Evolutionary conservation across 2,113 vertebrate genomes (phyloP), one percentile per base, ranked within the genome.

Genomic region (Crotalus viridis): DNA sequence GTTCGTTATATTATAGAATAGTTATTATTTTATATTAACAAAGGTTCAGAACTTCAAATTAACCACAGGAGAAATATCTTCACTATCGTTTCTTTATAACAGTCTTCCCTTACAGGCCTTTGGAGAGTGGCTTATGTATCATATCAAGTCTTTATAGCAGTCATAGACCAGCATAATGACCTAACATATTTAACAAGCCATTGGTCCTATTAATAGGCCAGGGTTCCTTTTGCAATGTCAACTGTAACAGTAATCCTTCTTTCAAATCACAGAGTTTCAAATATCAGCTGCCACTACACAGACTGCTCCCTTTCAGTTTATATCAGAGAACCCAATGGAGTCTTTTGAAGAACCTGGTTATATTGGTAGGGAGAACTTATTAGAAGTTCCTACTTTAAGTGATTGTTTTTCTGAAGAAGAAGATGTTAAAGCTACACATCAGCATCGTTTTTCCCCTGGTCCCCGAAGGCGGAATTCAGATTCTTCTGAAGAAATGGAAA

Each of bases 161-260:
- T 81, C 74, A 43, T 43, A 81, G 74, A 43, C 74, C 33, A 81
- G 21, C 33, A 81, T 81, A 81, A 81, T 94, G 97, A 97, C 96
- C 96, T 93, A 97, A 97, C 97, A 98, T 98, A 98, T 96, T 97
- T 99, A 61, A 95, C 97, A 98, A 97, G 96, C 97, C 98, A 97
- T 94, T 92, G 88, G 93, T 94, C 95, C 98, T 99, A 99, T 99
- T 99, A 98, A 98, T 99, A 99, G 98, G 91, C 86, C 96, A 98
- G 98, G 98, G 98, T 98, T 96, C 96, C 96, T 97, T 97, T 96
- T 98, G 98, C 98, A 98, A 97, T 98, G 98, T 98, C 98, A 98
- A 98, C 98, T 98, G 99, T 98, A 99, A 99, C 97, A 96, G 69
- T 98, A 99, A 98, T 97, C 98, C 98, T 95, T 98, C 97, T 98